Evolutionary conservation across 2,797 vertebrate species (phyloP).

Genomic region (Bovichtus diacanthus): DNA sequence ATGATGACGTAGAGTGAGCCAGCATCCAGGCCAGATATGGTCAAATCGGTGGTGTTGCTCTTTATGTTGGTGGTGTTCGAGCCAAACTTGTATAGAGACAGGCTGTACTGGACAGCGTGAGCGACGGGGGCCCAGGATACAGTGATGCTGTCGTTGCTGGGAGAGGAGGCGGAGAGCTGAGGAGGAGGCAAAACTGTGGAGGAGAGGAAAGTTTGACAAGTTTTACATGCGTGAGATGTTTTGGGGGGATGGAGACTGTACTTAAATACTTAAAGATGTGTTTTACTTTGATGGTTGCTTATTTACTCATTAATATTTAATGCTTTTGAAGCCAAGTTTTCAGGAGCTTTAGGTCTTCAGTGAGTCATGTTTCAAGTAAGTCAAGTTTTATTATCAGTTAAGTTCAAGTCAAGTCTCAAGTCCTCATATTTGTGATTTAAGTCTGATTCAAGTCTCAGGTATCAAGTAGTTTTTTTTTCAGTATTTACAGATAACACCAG

Average conservation of each 20-base stretch:
- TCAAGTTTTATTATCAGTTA: background rate
- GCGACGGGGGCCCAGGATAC: conserved; percentile 85
- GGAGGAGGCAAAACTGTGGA: conserved; percentile 89
- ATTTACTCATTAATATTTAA: background rate
- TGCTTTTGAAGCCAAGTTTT: background rate
- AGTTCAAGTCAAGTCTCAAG: background rate
- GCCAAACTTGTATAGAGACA: conserved; percentile 84
- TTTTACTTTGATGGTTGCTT: background rate
- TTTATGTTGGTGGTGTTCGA: conserved; percentile 77
- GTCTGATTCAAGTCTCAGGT: background rate
- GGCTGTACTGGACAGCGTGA: conserved; percentile 84
- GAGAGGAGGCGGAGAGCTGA: conserved; percentile 83
- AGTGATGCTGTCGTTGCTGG: conserved; percentile 85
- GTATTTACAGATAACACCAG: background rate
- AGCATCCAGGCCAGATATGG: conserved; percentile 84
- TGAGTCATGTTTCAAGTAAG: background rate
- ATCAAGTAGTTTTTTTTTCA: background rate
- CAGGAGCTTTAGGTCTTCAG: background rate
- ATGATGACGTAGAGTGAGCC: conserved; percentile 88
- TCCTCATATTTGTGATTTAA: background rate
- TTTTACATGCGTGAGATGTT: background rate
- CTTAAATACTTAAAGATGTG: background rate
- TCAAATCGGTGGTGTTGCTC: conserved; percentile 85
- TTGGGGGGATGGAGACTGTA: background rate
- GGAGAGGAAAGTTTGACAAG: conserved; percentile 25